A percentile compares a stretch with the other conserved stretches of the same genome.
Evolutionary conservation across 2,888 invertebrate genomes (phyloP).

Genomic region (Zootermopsis nevadensis): DNA sequence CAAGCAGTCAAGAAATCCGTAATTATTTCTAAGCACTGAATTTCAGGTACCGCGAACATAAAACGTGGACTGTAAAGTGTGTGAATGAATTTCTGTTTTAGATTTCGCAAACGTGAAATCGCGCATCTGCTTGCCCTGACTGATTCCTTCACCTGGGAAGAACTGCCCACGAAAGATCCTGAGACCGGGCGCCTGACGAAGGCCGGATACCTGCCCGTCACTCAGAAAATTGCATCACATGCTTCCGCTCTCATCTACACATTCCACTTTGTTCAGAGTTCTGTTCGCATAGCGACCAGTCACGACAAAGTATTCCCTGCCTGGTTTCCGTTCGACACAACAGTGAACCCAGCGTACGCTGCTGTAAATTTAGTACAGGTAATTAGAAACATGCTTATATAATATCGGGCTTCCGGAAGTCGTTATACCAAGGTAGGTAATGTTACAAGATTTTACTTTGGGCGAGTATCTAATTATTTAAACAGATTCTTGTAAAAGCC

Average conservation of each 20-base stretch:
- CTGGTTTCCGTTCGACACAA: background rate
- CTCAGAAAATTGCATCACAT: too few relatives aligned
- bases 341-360: background rate
- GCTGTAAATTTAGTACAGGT: background rate
- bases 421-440: too few relatives aligned
- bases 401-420: too few relatives aligned
- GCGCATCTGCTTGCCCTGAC: background rate
- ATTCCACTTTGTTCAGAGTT: background rate
- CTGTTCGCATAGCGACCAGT: background rate
- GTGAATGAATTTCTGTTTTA: too few relatives aligned
- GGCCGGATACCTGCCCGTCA: background rate
- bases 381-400: background rate
- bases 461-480: too few relatives aligned
- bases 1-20: too few relatives aligned
- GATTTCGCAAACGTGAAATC: background rate
- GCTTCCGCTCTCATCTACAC: too few relatives aligned
- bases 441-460: too few relatives aligned
- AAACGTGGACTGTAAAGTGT: too few relatives aligned
- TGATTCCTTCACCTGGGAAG: conserved; percentile 5
- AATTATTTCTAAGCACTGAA: too few relatives aligned
- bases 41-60: too few relatives aligned
- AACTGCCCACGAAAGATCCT: background rate
- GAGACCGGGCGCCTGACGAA: background rate
- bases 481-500: too few relatives aligned
- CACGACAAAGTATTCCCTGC: background rate